These are phyloP conservation scores for Dryobotodes eremita DNA, from an alignment of 2,888 invertebrate species.

Conservation along the genomic window DNA sequence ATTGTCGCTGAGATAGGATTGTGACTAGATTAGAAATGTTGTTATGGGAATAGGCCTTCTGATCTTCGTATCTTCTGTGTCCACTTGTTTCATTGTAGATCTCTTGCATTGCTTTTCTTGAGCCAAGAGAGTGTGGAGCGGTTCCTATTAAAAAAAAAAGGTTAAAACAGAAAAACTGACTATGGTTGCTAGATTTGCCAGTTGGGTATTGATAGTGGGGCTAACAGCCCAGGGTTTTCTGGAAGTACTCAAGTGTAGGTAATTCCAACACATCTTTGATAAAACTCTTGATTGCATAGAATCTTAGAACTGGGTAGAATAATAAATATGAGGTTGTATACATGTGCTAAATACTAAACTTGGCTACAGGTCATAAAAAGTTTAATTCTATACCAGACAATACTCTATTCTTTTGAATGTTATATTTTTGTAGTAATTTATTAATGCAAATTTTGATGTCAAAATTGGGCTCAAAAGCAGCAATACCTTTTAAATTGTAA, in stretches of 20 bases:
- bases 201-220: neutral
- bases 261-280: neutral
- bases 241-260: neutral
- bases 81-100: neutral
- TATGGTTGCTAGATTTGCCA: neutral
- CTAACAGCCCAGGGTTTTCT: neutral
- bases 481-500: too few relatives aligned
- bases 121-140: neutral
- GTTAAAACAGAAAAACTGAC: neutral
- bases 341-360: neutral
- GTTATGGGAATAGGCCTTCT: neutral
- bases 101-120: neutral
- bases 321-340: neutral
- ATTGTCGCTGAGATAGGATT: neutral
- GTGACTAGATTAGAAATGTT: neutral
- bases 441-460: too few relatives aligned
- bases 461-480: too few relatives aligned
- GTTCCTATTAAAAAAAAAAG: neutral
- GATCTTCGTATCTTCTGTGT: neutral
- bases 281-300: neutral
- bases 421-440: too few relatives aligned
- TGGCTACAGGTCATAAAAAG: slow-evolving; percentile 4
- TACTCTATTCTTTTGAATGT: too few relatives aligned
- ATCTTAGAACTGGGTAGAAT: neutral
- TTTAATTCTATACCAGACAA: too few relatives aligned